These are phyloP conservation scores for Cephus nigrinus DNA, from an alignment of 2,888 invertebrate species.

Conservation along the genomic window DNA sequence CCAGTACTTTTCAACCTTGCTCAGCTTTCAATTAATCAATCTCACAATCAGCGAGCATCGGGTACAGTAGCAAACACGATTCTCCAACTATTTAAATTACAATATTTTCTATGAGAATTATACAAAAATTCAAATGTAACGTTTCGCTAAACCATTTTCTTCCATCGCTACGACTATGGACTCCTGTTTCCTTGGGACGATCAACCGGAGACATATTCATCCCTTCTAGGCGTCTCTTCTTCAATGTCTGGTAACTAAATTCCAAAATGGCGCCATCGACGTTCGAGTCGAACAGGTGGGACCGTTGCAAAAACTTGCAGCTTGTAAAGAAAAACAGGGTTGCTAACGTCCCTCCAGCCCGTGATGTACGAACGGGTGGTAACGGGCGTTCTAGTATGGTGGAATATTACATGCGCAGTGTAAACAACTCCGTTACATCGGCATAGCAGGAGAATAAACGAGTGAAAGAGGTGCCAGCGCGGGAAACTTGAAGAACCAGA, in stretches of 20 bases:
- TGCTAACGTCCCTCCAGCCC: neutral
- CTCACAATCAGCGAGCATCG: neutral
- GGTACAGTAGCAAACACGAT: neutral
- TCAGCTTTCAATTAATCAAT: too few relatives aligned
- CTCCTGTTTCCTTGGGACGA: neutral
- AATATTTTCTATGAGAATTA: neutral
- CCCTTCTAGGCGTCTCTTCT: neutral
- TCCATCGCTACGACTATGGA: neutral
- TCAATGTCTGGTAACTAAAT: neutral
- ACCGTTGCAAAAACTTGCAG: neutral
- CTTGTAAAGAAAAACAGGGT: neutral
- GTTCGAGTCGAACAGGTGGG: neutral
- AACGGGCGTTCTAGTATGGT: conserved; percentile 23
- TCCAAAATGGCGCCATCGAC: neutral
- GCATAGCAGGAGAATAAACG: conserved; percentile 59
- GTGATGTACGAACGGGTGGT: neutral
- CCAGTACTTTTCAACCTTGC: too few relatives aligned
- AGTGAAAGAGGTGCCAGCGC: conserved; percentile 58
- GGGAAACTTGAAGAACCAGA: conserved; percentile 62
- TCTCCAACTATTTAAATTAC: neutral
- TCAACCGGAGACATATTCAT: neutral
- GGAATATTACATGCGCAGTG: conserved; percentile 66
- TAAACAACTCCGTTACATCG: conserved; percentile 67
- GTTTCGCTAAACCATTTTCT: neutral
- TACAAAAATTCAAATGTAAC: neutral